Base-by-base conservation (phyloP, 2,888 invertebrate species). In the Rhimphoctona megacephalus region DNA sequence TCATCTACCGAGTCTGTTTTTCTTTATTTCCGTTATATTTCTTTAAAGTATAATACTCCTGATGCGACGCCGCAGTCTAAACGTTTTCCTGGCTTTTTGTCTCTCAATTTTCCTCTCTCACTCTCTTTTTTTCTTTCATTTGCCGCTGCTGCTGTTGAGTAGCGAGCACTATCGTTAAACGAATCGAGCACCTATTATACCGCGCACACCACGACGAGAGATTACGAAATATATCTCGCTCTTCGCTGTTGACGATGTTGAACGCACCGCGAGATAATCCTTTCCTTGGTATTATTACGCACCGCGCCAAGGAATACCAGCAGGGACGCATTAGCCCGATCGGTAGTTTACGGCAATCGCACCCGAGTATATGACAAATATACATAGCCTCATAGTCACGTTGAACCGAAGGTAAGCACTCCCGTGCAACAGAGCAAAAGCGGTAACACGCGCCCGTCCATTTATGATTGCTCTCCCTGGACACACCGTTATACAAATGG, bases 401-500 rank as follows among this genome's bases (percentile, higher is more conserved):
- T 85, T 81, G 78, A 83, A 79, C 77, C 73, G 77, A 36, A 82
- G 80, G 79, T 76, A 82, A 80, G 70, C 39, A 52, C 39, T 43
- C 78, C 74, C 78, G 74, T 74, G 11, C 43, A 0, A 46, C 70
- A 57, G 79, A 70, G 33, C n/a, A 54, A 57, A 85, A 70, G 70
- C 76, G 52, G 64, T 57, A 69, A 78, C 78, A 81, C 82, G 74
- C 72, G 64, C 78, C 64, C 54, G 82, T 82, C 82, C 69, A 39
- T 79, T 74, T 69, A 64, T 82, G 81, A 81, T 85, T 74, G 69
- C 85, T 82, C 43, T 69, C 25, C n/a, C 30, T 61, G 92, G 91
- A 89, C 90, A 89, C 91, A 92, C 93, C 93, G 93, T 93, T 92
- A 92, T 88, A 85, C 88, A 83, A 82, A 76, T 78, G 54, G 25